Conservation (phyloP, 2,888 invertebrate species). For the Galeopsomyia nigrocyanea region DNA sequence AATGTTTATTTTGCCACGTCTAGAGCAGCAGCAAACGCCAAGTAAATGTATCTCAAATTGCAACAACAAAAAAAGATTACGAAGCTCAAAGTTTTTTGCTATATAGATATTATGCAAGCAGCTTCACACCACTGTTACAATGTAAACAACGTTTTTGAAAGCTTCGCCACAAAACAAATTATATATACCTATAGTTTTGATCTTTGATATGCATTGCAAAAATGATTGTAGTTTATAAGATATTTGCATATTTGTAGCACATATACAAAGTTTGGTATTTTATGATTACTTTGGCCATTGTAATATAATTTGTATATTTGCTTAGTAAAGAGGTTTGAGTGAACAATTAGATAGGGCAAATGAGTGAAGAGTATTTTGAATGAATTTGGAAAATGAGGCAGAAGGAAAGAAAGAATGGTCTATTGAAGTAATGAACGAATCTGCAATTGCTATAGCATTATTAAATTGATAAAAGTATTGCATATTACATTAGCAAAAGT, state of each 20-base stretch:
- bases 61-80: background rate
- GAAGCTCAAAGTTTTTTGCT: conserved; percentile 1
- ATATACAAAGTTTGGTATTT: too few species aligned
- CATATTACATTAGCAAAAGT: too few species aligned
- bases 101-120: background rate
- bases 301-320: too few species aligned
- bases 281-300: too few species aligned
- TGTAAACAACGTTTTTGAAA: conserved; percentile 15
- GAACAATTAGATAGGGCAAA: too few species aligned
- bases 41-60: background rate
- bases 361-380: too few species aligned
- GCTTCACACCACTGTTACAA: background rate
- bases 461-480: too few species aligned
- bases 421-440: too few species aligned
- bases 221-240: conserved; percentile 25
- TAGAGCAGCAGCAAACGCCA: conserved; percentile 18
- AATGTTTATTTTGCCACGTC: conserved; percentile 13
- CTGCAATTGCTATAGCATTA: too few species aligned
- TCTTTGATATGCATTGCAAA: conserved; percentile 16
- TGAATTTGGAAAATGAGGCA: too few species aligned
- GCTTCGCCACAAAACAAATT: conserved; percentile 27
- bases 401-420: too few species aligned
- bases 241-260: background rate
- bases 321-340: too few species aligned
- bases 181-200: conserved; percentile 2